These are phyloP conservation scores for Paramuricea clavata DNA, from an alignment of 92 coral and sea anemone genomes.

Conservation along the genomic window DNA sequence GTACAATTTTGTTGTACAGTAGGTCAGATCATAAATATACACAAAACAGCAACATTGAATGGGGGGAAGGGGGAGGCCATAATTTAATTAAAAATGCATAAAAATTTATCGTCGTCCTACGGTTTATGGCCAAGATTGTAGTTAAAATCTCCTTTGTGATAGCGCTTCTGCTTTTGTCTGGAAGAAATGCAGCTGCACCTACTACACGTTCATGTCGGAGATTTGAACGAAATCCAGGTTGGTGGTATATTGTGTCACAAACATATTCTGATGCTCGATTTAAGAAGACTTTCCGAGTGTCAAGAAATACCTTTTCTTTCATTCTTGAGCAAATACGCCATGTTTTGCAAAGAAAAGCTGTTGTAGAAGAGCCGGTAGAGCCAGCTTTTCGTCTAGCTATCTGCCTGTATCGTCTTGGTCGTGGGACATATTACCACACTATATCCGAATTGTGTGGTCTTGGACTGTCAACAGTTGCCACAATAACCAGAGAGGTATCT, in stretches of 20 bases:
- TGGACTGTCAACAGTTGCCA: background rate
- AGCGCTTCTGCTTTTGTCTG: too few species aligned
- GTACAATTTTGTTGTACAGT: too few species aligned
- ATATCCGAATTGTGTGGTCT: background rate
- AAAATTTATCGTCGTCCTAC: too few species aligned
- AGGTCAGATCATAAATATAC: too few species aligned
- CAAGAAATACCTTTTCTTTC: background rate
- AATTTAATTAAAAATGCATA: too few species aligned
- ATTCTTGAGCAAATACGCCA: background rate
- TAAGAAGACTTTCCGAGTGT: background rate
- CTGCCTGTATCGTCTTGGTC: background rate
- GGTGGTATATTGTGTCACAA: background rate
- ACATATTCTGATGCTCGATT: background rate
- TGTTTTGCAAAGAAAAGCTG: background rate
- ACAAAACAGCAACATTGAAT: too few species aligned
- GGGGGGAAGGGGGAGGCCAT: too few species aligned
- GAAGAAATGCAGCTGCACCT: too few species aligned
- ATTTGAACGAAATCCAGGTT: background rate
- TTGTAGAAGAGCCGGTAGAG: background rate
- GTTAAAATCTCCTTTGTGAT: too few species aligned
- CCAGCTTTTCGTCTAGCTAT: background rate
- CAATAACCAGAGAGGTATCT: background rate
- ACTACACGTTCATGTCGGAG: background rate
- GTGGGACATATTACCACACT: background rate
- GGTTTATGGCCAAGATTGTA: too few species aligned